phyloP scores from a whole-genome alignment of 2,113 vertebrate species.

The Reinhardtius hippoglossoides region DNA sequence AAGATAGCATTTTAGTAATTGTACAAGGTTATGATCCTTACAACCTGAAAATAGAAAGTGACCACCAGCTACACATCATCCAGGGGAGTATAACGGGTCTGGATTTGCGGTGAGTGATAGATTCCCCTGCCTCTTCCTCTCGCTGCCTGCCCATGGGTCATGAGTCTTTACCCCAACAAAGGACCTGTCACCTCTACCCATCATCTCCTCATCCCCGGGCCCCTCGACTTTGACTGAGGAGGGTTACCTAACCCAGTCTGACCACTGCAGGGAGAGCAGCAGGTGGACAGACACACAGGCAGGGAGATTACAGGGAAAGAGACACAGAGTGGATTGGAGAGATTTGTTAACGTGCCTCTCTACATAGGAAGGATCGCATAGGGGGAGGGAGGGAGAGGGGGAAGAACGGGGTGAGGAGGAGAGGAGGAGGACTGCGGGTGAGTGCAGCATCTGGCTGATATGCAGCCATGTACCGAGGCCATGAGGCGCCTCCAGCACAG shows the following conservation, averaged over 20 bases:
- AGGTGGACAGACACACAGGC: constrained; percentile 28
- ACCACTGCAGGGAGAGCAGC: constrained; percentile 48
- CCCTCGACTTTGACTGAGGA: constrained; percentile 15
- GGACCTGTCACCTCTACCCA: constrained; percentile 59
- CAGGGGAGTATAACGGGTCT: background rate
- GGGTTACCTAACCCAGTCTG: constrained; percentile 22
- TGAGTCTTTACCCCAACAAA: constrained; percentile 67
- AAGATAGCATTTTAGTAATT: no score
- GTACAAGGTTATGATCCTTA: no score
- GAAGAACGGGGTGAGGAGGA: background rate
- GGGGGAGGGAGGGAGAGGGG: background rate
- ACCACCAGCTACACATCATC: background rate
- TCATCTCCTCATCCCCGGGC: constrained; percentile 41
- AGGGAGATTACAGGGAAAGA: constrained; percentile 26
- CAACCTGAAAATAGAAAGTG: background rate
- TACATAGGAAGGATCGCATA: constrained; percentile 9
- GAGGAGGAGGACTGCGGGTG: constrained; percentile 33
- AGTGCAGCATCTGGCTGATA: constrained; percentile 68
- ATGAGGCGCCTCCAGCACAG: constrained; percentile 60
- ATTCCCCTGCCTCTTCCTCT: constrained; percentile 5
- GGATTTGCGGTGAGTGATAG: constrained; percentile 5
- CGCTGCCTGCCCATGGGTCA: constrained; percentile 36
- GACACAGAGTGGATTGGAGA: constrained; percentile 17
- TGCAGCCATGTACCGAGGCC: constrained; percentile 46
- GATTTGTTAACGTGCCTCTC: constrained; percentile 36